Evolutionary conservation across 2,797 vertebrate genomes (phyloP), one percentile per base, ranked within the genome.

Genomic region (Acanthornis magna): DNA sequence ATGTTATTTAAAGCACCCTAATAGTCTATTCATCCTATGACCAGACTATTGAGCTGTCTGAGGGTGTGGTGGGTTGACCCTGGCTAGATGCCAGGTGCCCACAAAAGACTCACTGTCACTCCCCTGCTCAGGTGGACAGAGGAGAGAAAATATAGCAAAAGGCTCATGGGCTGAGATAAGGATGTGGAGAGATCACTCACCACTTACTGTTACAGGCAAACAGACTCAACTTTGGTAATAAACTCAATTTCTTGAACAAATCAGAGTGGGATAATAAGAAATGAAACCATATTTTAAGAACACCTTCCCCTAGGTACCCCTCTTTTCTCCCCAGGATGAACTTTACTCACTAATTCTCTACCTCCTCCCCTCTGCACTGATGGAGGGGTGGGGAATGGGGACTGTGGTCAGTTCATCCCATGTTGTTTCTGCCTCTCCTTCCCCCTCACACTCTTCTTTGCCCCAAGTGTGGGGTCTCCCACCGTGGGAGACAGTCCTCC

Each of bases 81-180:
- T 38, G 11, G 21, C 5, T 83, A 10, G n/a, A 55, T 36, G 11
- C 12, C 50, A 70, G 36, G 16, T 50, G 3, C 20, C 10, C 38
- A 75, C 20, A 17, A 45, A 57, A 50, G 22, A 7, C 7, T 27
- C 0, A 0, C 19, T n/a, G 17, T 7, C 36, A n/a, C 21, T 38
- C 9, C 11, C 16, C n/a, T 26, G 14, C 32, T 89, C 38, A 63
- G 51, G 7, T 30, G 16, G 29, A 47, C 25, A 51, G 45, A 55
- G 27, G 14, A 38, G 13, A 70, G 43, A 43, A 38, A 76, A 63
- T 17, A n/a, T 0, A 38, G 50, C 11, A 29, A 42, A 62, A 57
- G 23, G 10, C 8, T 57, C 23, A 23, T 13, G 20, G 21, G 36
- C 15, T 1, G 1, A 50, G 13, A 8, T 20, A 18, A 30, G 14